Conservation (phyloP, 2,797 vertebrate genomes). For the Carcharodon carcharias region DNA sequence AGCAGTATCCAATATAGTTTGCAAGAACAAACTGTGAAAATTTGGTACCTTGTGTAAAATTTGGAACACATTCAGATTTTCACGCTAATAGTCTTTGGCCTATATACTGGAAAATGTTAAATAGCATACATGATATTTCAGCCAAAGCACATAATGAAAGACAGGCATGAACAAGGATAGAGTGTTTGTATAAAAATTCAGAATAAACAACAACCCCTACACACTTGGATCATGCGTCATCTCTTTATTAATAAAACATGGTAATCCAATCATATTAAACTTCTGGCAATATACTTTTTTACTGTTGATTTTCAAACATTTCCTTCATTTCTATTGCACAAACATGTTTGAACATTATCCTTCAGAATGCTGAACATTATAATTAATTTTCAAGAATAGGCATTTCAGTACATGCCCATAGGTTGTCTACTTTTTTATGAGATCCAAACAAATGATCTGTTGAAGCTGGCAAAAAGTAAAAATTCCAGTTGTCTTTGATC, state of each 20-base stretch:
- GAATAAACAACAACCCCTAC: conserved; percentile 36
- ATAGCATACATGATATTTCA: conserved; percentile 8
- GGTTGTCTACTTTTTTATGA: neutral
- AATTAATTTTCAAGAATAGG: neutral
- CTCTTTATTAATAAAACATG: conserved; percentile 24
- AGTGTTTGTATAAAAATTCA: conserved; percentile 15
- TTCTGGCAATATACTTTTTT: neutral
- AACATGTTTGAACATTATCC: neutral
- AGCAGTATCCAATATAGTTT: neutral
- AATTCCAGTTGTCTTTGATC: neutral
- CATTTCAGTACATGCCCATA: neutral
- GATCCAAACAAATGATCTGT: neutral
- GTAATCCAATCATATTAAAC: conserved; percentile 5
- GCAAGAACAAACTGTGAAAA: neutral
- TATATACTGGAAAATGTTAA: conserved; percentile 30
- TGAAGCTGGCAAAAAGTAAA: neutral
- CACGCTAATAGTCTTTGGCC: neutral
- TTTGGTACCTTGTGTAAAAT: neutral
- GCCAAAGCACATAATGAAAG: conserved; percentile 36
- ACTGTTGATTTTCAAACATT: conserved; percentile 7
- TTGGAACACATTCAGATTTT: neutral
- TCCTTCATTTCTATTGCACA: neutral
- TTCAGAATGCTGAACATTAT: neutral
- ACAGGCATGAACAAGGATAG: conserved; percentile 14
- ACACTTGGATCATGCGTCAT: neutral